These are phyloP conservation scores for Strigamia transsilvanica DNA, from an alignment of 2,888 invertebrate species.

Conservation along the genomic window DNA sequence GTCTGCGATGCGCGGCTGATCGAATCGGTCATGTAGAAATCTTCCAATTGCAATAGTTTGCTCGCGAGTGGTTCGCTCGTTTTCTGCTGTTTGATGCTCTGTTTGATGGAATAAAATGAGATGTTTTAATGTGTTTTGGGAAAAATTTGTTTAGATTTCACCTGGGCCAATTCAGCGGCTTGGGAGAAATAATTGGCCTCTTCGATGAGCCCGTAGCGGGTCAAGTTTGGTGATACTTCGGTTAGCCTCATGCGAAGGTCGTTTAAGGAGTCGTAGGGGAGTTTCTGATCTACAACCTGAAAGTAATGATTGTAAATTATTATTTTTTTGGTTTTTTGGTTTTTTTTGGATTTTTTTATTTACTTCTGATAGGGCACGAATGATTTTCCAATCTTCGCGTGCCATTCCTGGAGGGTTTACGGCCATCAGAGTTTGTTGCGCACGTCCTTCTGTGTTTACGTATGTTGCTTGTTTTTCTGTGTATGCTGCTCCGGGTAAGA, in stretches of 20 bases:
- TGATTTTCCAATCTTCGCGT: constrained; percentile 97
- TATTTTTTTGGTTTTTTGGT: neutral
- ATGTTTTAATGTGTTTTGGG: too few relatives aligned
- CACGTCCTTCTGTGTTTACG: constrained; percentile 96
- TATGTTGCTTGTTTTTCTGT: constrained; percentile 98
- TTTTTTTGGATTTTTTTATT: constrained; percentile 55
- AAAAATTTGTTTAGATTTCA: too few relatives aligned
- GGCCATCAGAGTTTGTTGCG: constrained; percentile 88
- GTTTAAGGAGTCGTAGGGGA: constrained; percentile 87
- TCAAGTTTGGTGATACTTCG: constrained; percentile 88
- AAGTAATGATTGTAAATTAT: too few relatives aligned
- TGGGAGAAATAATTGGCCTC: constrained; percentile 83
- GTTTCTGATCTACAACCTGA: constrained; percentile 71
- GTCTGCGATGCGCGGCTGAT: constrained; percentile 96
- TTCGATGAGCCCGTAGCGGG: constrained; percentile 84
- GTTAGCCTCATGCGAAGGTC: constrained; percentile 82
- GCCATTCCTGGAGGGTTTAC: constrained; percentile 92
- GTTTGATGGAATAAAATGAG: neutral
- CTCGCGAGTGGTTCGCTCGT: constrained; percentile 70
- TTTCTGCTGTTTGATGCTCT: constrained; percentile 57
- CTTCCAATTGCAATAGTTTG: constrained; percentile 69
- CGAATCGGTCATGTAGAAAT: constrained; percentile 89
- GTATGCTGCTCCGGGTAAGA: constrained; percentile 96
- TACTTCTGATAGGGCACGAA: constrained; percentile 95
- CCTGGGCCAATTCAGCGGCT: constrained; percentile 75